A percentile compares a stretch with the other conserved stretches of the same genome.
These are phyloP conservation scores for Ips nitidus DNA, from an alignment of 1,140 invertebrate species.

Conservation along the genomic window DNA sequence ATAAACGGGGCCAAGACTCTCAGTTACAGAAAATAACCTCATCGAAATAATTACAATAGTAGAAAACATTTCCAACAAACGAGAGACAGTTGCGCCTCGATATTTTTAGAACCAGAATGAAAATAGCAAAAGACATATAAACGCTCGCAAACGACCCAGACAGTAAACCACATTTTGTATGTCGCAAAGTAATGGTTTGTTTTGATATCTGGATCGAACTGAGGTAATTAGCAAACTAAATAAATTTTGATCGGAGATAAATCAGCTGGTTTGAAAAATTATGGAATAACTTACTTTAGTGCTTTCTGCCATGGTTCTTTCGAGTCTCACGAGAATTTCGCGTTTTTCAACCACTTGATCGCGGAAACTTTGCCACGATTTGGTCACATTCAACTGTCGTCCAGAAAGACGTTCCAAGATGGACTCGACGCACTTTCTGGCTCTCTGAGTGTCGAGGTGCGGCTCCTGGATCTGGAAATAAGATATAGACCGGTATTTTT, in stretches of 20 bases:
- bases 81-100: no score
- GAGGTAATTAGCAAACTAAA: not conserved
- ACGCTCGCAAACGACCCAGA: no score
- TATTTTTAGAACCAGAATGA: no score
- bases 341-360: conserved; percentile 64
- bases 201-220: not conserved
- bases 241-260: not conserved
- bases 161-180: not conserved
- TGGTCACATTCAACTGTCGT: conserved; percentile 66
- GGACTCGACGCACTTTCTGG: conserved; percentile 68
- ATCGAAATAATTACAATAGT: no score
- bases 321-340: conserved; percentile 66
- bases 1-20: no score
- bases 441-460: conserved; percentile 70
- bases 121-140: no score
- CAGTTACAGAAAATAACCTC: no score
- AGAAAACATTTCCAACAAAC: no score
- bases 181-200: not conserved
- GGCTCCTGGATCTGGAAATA: conserved; percentile 68
- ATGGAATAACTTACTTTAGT: conserved; percentile 60
- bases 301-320: conserved; percentile 73
- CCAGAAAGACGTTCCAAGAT: conserved; percentile 70
- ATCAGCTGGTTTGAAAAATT: not conserved
- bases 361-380: conserved; percentile 71
- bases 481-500: conserved; percentile 34